Base-by-base conservation (phyloP, 2,113 vertebrate species). In the Nothobranchius furzeri region DNA sequence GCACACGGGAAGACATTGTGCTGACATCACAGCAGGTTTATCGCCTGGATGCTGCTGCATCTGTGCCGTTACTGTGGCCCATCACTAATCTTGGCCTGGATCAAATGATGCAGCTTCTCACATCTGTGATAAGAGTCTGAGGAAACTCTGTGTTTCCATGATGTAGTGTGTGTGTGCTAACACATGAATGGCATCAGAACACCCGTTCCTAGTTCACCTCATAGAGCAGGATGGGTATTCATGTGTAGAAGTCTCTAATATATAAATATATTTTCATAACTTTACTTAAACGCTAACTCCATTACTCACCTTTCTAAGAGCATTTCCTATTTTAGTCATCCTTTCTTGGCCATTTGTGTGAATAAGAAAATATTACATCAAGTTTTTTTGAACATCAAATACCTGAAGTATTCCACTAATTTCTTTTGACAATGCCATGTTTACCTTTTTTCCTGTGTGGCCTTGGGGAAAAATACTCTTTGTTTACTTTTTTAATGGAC, bases 401-500 rank as follows among this genome's bases (percentile, higher is more conserved):
- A 24, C 12, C 15, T 17, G 57, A 78, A 71, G n/a, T 30, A 69
- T 2, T 5, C 61, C 4, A 10, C 20, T 82, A 54, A 83, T 69
- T 78, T 67, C 70, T 72, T 73, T 58, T 60, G 40, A 36, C 66
- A 50, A n/a, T 55, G 51, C 36, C 66, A 40, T 73, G 51, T 59
- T 50, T 66, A 67, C 46, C 15, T 49, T 59, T 48, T 66, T 64
- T 40, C n/a, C 52, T 56, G 20, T 57, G 61, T 85, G 48, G 42
- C 62, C 55, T 67, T 65, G 61, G 84, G 77, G 85, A 85, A 66
- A 87, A 84, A 83, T 83, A 87, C 57, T 64, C 50, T 49, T 60
- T 92, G 88, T 92, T 93, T 92, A 82, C 88, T 89, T 86, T 92
- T 87, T 81, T 91, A 92, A 92, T 91, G 90, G 92, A 55, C 79